Base-by-base conservation (phyloP, 2,888 invertebrate genomes). In the Cataglyphis altisquamis region DNA sequence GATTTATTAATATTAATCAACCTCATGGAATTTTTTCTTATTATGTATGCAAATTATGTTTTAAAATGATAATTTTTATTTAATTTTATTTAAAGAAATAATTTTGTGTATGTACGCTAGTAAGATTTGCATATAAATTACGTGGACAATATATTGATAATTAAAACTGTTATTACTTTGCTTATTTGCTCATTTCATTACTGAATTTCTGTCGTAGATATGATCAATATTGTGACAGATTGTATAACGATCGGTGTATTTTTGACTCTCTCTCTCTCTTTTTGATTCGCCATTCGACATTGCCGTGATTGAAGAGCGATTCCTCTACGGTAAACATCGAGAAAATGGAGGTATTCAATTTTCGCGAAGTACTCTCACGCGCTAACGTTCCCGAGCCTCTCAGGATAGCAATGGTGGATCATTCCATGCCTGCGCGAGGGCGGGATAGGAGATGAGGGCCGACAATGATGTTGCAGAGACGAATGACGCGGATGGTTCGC, bases 401-500 rank as follows among this genome's bases (percentile, higher is more conserved):
- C 86, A 85, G 81, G 39, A 70, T 72, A 62, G 87, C 87, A 89
- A 87, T 86, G 82, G 83, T 78, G 82, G 83, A 89, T 87, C 84
- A 87, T 87, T 86, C 82, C 77, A 74, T 82, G 64, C 39, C 82
- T 77, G 70, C n/a, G 78, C 39, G 81, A 74, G 81, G 32, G 52
- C 3, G 48, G 18, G 66, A 29, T 21, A 21, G 64, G 3, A 21
- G 41, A 12, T 12, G 21, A 57, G 68, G 25, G 75, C 70, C 45
- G 66, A 80, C 86, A 84, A 83, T 82, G 87, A 89, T 80, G 82
- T 78, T 82, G 84, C 84, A 85, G 84, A 85, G 84, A 82, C 80
- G 87, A 87, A 87, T 81, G 83, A 84, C 82, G 73, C 67, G 84
- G 68, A 86, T 84, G 85, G 73, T 84, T 74, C 63, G 41, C 57